Evolutionary conservation across 2,888 invertebrate genomes (phyloP).

Genomic region (Dysmachus trigonus): DNA sequence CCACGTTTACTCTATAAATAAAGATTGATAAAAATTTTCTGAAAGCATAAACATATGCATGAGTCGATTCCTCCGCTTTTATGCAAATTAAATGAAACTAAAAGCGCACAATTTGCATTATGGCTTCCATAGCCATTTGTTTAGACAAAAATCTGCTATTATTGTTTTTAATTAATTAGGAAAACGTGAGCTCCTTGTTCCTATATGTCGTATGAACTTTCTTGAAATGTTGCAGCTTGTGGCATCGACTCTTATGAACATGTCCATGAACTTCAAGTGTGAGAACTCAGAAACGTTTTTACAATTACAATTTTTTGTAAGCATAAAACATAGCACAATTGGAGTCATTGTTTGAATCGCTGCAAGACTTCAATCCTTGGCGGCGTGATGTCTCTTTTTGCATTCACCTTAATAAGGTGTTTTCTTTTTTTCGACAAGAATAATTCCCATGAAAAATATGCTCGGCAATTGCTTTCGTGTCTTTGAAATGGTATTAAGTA

Average conservation of each 20-base stretch:
- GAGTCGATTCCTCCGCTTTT: background rate
- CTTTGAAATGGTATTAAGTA: background rate
- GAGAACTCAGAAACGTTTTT: background rate
- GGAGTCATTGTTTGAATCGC: background rate
- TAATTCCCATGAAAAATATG: background rate
- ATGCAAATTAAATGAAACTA: background rate
- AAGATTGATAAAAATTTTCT: background rate
- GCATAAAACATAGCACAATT: background rate
- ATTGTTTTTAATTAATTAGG: background rate
- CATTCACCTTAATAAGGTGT: background rate
- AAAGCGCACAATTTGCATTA: background rate
- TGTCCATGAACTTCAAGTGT: background rate
- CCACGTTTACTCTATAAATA: background rate
- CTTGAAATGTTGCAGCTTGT: background rate
- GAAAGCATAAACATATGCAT: background rate
- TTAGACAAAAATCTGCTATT: background rate
- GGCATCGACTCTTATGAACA: background rate
- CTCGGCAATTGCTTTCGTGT: background rate
- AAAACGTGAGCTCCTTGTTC: background rate
- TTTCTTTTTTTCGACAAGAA: background rate
- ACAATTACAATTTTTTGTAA: background rate
- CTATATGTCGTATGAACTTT: background rate
- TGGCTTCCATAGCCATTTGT: background rate
- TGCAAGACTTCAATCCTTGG: background rate
- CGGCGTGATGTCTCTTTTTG: background rate